Conservation (phyloP, 2,888 invertebrate species). For the Andrena dorsata region DNA sequence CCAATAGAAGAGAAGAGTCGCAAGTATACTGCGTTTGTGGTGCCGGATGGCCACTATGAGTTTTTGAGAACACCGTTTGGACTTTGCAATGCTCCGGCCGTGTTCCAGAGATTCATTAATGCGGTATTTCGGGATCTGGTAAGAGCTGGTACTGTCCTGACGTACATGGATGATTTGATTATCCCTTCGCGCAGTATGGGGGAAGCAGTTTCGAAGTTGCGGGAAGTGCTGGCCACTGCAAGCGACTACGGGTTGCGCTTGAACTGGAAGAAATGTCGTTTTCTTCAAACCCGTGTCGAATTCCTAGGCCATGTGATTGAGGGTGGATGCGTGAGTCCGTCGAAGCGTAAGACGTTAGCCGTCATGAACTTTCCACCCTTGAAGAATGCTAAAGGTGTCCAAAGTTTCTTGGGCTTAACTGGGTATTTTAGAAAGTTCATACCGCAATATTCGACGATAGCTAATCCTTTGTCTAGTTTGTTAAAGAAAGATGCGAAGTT, state of each 20-base stretch:
- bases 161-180: slow-evolving; percentile 30
- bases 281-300: slow-evolving; percentile 6
- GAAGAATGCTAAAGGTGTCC: not conserved
- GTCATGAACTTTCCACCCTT: slow-evolving; percentile 55
- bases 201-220: not conserved
- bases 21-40: slow-evolving; percentile 74
- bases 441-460: slow-evolving; percentile 62
- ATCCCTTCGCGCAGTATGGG: not conserved
- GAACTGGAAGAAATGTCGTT: slow-evolving; percentile 27
- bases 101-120: slow-evolving; percentile 62
- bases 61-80: slow-evolving; percentile 73
- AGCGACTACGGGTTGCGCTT: slow-evolving; percentile 14
- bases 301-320: slow-evolving; percentile 17
- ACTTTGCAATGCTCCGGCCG: slow-evolving; percentile 57
- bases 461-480: slow-evolving; percentile 71
- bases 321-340: slow-evolving; percentile 5
- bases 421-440: slow-evolving; percentile 69
- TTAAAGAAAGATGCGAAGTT: slow-evolving; percentile 44
- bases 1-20: slow-evolving; percentile 62
- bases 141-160: not conserved
- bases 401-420: slow-evolving; percentile 59
- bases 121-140: slow-evolving; percentile 56
- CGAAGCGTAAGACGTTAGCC: slow-evolving; percentile 47
- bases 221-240: not conserved
- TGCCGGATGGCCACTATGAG: slow-evolving; percentile 70